Percentiles rank a stretch among this genome's conserved stretches.
These are phyloP conservation scores for Drosophila leontia DNA, from an alignment of 1,140 invertebrate species.

Conservation along the genomic window DNA sequence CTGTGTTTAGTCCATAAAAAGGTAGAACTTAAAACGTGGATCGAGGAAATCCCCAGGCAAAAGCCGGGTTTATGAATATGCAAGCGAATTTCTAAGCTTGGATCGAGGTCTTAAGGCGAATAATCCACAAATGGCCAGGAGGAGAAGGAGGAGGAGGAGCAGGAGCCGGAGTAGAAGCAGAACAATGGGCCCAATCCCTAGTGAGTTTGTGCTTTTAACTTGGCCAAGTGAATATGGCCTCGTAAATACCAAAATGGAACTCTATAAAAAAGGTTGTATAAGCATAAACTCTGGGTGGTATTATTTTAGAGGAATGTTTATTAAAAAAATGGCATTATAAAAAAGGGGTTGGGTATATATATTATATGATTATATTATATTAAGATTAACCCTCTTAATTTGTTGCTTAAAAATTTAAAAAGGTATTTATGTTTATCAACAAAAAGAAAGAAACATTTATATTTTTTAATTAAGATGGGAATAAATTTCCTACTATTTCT, in stretches of 20 bases:
- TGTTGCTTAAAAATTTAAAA: background rate
- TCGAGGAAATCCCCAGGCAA: constrained; percentile 15
- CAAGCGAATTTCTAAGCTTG: constrained; percentile 67
- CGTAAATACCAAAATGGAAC: constrained; percentile 33
- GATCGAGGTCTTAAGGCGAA: constrained; percentile 14
- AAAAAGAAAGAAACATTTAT: background rate
- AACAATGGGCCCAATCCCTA: constrained; percentile 28
- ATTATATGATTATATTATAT: too few relatives aligned
- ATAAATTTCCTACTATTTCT: background rate
- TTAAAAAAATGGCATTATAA: background rate
- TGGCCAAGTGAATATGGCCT: constrained; percentile 18
- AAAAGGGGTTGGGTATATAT: background rate
- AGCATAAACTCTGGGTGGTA: constrained; percentile 24
- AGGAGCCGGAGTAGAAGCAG: background rate
- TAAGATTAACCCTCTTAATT: background rate
- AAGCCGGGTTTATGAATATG: constrained; percentile 70
- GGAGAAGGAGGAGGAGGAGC: background rate
- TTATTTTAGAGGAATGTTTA: constrained; percentile 5
- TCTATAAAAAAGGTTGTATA: constrained; percentile 36
- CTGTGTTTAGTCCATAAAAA: constrained; percentile 54
- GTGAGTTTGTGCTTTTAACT: constrained; percentile 5
- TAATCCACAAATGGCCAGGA: constrained; percentile 32
- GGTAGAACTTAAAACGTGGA: background rate
- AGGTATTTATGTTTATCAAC: background rate
- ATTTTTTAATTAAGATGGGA: background rate